Evolutionary conservation across 2,113 vertebrate genomes (phyloP).

Genomic region (Trogon melanurus): DNA sequence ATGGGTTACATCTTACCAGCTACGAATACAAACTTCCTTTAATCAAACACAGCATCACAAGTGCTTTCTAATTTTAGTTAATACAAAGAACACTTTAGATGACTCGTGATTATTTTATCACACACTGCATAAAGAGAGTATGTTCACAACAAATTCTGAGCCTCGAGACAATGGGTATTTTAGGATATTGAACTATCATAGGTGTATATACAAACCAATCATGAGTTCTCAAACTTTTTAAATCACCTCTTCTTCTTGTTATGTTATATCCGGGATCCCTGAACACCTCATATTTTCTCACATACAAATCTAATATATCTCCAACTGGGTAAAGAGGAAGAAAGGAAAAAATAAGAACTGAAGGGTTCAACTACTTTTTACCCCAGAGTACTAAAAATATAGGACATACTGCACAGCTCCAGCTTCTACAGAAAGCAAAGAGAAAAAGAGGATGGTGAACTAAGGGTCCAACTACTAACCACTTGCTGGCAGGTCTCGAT

Average conservation of each 20-base stretch:
- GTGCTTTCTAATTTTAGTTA: constrained; percentile 4
- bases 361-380: background rate
- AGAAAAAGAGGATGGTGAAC: background rate
- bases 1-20: background rate
- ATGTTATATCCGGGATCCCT: background rate
- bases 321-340: background rate
- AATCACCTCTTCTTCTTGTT: background rate
- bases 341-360: background rate
- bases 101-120: background rate
- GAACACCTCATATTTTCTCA: background rate
- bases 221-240: background rate
- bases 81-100: background rate
- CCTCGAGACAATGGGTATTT: background rate
- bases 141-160: background rate
- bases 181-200: background rate
- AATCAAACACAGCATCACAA: constrained; percentile 14
- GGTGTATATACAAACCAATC: background rate
- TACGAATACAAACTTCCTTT: background rate
- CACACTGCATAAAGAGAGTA: background rate
- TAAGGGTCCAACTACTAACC: background rate
- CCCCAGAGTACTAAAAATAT: background rate
- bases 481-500: background rate
- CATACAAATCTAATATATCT: background rate
- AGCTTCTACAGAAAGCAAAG: background rate
- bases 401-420: background rate